A percentile compares a stretch with the other conserved stretches of the same genome.
Evolutionary conservation across 2,888 invertebrate species (phyloP).

Genomic region (Acleris literana): DNA sequence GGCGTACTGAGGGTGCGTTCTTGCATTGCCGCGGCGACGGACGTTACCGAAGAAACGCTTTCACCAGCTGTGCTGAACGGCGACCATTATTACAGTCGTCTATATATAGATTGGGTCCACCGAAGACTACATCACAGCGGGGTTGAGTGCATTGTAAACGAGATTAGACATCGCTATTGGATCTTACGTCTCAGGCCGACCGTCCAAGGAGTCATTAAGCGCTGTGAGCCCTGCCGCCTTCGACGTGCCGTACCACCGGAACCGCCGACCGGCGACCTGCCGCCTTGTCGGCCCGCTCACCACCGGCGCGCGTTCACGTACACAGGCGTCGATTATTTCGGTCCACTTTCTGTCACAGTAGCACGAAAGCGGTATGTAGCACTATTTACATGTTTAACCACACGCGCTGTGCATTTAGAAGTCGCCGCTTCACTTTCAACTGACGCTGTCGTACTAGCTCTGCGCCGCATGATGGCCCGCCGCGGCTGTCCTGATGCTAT

Average conservation of each 20-base stretch:
- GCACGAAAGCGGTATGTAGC: slow-evolving; percentile 28
- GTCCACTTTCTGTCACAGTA: slow-evolving; percentile 36
- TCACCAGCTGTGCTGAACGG: background rate
- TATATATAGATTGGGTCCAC: background rate
- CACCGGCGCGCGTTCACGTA: slow-evolving; percentile 31
- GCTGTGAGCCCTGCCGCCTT: slow-evolving; percentile 37
- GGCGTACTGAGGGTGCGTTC: background rate
- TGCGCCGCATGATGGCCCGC: background rate
- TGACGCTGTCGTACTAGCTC: background rate
- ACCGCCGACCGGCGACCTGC: slow-evolving; percentile 38
- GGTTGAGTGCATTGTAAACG: slow-evolving; percentile 38
- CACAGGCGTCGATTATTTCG: slow-evolving; percentile 39
- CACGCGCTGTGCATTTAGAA: background rate
- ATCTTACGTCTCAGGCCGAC: slow-evolving; percentile 38
- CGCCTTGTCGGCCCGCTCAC: slow-evolving; percentile 27
- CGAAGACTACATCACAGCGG: background rate
- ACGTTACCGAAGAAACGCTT: background rate
- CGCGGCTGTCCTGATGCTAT: background rate
- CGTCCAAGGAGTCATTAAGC: slow-evolving; percentile 19
- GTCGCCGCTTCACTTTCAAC: background rate
- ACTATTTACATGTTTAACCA: background rate
- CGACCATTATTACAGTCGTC: background rate
- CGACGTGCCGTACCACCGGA: slow-evolving; percentile 22
- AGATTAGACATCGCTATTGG: slow-evolving; percentile 43
- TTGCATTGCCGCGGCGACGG: background rate